Base-by-base conservation (phyloP, 2,888 invertebrate genomes). In the Hydriomena furcata region DNA sequence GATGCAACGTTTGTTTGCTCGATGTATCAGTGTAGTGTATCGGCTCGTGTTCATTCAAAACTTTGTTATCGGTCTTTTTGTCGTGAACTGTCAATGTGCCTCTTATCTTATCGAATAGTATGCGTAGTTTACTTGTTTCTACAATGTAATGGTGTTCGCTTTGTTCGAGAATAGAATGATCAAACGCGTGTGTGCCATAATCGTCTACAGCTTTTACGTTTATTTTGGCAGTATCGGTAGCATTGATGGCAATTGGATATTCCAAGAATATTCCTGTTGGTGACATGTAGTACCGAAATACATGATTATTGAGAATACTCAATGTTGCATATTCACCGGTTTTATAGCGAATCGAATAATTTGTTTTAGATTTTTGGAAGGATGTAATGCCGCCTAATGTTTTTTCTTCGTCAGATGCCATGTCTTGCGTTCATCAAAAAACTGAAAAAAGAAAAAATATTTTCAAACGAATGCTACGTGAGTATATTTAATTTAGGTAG, bases 251-350 rank as follows among this genome's bases (percentile, higher is more conserved):
- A 37, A 57, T 54, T 2, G 89, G 89, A 56, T 84, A 84, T 3
- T 88, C 86, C 2, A 68, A 58, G 51, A 88, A 90, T 1, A 57
- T 54, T 1, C 77, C 79, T n/a, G 63, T 73, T 1, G 82, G 82
- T 1, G 86, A 83, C 80, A 89, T 81, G 60, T 85, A 81, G 53
- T 73, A 89, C 64, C 81, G 78, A 44, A 88, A 82, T 0, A 84
- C 84, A 67, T 88, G 88, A 35, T 71, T 71, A 55, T 84, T 87
- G 24, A 88, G 59, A 48, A 90, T 79, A 45, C 78, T 66, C 12
- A 90, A 55, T 55, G 68, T 76, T 1, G 81, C 82, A 11, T 58
- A 44, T 73, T 87, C 84, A 1, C 78, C 78, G 1, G 77, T 77
- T 50, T 58, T 49, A 59, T 83, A 89, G 41, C 70, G 42, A 38